phyloP scores from a whole-genome alignment of 2,113 vertebrate genomes.

The Perognathus longimembris region DNA sequence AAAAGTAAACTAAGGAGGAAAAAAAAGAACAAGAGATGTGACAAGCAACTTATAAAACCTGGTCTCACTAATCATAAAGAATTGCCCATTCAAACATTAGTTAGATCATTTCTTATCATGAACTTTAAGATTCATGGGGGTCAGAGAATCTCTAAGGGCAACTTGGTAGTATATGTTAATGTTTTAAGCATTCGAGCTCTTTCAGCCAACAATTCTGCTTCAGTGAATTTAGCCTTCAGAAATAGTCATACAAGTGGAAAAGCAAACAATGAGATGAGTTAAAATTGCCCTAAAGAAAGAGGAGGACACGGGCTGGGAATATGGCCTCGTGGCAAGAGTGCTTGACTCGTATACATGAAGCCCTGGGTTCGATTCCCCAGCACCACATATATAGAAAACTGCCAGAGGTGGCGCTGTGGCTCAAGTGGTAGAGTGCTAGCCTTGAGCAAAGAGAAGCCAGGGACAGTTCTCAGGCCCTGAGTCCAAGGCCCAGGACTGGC shows the following conservation, averaged over 20 bases:
- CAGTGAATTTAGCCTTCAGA: constrained; percentile 4
- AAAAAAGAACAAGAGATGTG: not conserved
- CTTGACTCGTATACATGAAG: too few species aligned
- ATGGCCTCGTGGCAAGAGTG: too few species aligned
- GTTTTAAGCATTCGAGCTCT: constrained; percentile 47
- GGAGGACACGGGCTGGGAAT: too few species aligned
- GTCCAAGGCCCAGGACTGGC: too few species aligned
- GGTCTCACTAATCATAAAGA: not conserved
- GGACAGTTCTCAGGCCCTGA: too few species aligned
- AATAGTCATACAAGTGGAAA: not conserved
- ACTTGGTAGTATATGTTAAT: constrained; percentile 35
- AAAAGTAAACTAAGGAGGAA: not conserved
- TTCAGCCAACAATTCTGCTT: constrained; percentile 12
- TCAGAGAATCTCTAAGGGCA: constrained; percentile 1
- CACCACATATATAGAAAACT: too few species aligned
- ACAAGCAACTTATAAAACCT: constrained; percentile 5
- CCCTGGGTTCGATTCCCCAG: too few species aligned
- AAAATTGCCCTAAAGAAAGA: too few species aligned
- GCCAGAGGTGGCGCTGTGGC: too few species aligned
- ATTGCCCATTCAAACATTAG: not conserved
- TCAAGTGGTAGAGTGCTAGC: too few species aligned
- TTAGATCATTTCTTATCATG: not conserved
- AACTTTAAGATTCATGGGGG: constrained; percentile 9
- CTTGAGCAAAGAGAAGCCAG: too few species aligned
- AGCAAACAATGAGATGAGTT: too few species aligned